phyloP scores from a whole-genome alignment of 2,113 vertebrate genomes.

The Uria lomvia region DNA sequence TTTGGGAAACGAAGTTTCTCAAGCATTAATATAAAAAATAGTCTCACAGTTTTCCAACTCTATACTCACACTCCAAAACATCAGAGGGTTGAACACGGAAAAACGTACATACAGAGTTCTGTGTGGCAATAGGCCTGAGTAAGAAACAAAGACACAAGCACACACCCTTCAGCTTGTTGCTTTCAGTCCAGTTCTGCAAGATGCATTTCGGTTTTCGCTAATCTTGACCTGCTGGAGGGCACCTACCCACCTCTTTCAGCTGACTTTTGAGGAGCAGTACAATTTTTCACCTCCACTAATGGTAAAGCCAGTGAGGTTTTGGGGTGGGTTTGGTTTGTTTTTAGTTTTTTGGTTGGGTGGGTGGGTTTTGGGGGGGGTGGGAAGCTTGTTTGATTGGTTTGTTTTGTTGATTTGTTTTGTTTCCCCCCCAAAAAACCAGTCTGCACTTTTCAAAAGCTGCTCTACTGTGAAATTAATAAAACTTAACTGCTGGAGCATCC shows the following conservation, averaged over 20 bases:
- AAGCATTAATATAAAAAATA: not conserved
- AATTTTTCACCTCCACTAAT: not conserved
- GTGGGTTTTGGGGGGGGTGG: too few relatives aligned
- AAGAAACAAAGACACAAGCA: not conserved
- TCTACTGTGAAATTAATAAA: not conserved
- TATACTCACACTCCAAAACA: not conserved
- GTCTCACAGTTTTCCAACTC: not conserved
- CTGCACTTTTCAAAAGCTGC: not conserved
- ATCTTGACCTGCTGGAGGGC: not conserved
- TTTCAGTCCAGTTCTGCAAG: not conserved
- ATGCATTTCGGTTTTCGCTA: not conserved
- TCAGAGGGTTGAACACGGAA: not conserved
- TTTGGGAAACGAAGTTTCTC: not conserved
- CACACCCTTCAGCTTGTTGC: not conserved
- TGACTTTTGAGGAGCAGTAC: not conserved
- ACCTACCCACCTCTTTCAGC: not conserved
- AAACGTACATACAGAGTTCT: not conserved
- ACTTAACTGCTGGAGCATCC: not conserved
- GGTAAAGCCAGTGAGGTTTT: not conserved
- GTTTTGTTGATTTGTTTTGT: not conserved
- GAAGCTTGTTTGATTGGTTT: too few relatives aligned
- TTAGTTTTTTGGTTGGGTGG: not conserved
- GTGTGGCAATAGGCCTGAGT: not conserved
- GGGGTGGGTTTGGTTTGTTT: not conserved
- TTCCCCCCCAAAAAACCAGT: not conserved